A percentile compares a stretch with the other conserved stretches of the same genome.
Conservation (phyloP, 1,140 invertebrate genomes). For the Drosophila repletoides region DNA sequence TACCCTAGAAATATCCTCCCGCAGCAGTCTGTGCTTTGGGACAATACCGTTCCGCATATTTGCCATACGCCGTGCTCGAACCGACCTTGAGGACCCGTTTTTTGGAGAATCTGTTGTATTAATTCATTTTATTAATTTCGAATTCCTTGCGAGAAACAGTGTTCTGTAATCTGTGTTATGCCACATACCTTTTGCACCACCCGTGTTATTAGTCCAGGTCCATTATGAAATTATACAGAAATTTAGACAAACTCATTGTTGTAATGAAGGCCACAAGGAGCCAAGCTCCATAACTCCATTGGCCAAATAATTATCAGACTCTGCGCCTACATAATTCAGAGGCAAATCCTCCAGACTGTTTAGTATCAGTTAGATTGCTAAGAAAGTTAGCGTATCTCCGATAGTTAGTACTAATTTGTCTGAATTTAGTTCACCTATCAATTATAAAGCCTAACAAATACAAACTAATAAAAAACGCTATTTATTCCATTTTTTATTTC, state of each 20-base stretch:
- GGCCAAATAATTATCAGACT: slow-evolving; percentile 84
- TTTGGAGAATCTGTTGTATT: slow-evolving; percentile 87
- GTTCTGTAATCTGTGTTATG: slow-evolving; percentile 83
- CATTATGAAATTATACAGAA: slow-evolving; percentile 87
- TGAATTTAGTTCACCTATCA: too few relatives aligned
- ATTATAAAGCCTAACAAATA: too few relatives aligned
- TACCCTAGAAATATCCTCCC: slow-evolving; percentile 80
- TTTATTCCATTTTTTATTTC: too few relatives aligned
- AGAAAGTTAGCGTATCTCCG: too few relatives aligned
- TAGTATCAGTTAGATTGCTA: slow-evolving; percentile 88
- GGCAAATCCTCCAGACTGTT: slow-evolving; percentile 84
- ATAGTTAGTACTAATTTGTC: too few relatives aligned
- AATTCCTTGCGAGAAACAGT: slow-evolving; percentile 83
- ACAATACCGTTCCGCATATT: slow-evolving; percentile 85
- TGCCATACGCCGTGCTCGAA: slow-evolving; percentile 84
- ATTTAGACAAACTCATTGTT: slow-evolving; percentile 84
- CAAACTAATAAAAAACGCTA: too few relatives aligned
- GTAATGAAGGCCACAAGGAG: slow-evolving; percentile 84
- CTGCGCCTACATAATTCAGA: slow-evolving; percentile 86
- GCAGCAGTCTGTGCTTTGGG: slow-evolving; percentile 84
- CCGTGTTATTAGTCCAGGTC: slow-evolving; percentile 88
- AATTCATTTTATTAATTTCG: slow-evolving; percentile 86
- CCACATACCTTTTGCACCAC: slow-evolving; percentile 85
- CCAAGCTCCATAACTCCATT: slow-evolving; percentile 87
- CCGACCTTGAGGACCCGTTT: slow-evolving; percentile 81